A percentile compares a stretch with the other conserved stretches of the same genome.
phyloP scores from a whole-genome alignment of 2,113 vertebrate genomes.

The Cynopterus brachyotis region DNA sequence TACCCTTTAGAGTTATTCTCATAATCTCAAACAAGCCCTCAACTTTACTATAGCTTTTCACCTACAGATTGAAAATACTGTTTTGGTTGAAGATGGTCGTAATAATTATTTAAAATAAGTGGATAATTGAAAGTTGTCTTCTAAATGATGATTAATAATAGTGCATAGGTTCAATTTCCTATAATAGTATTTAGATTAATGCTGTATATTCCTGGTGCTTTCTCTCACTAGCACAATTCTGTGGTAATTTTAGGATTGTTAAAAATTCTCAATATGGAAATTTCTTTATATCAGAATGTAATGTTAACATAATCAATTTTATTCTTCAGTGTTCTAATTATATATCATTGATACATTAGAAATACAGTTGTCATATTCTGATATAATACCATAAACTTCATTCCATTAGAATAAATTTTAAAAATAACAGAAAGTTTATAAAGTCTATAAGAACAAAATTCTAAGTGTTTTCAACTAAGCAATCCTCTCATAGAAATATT shows the following conservation, averaged over 20 bases:
- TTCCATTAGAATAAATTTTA: conserved; percentile 26
- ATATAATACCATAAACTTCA: conserved; percentile 6
- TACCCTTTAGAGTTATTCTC: background rate
- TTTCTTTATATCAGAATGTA: background rate
- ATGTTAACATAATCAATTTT: background rate
- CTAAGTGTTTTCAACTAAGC: conserved; percentile 8
- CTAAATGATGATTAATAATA: conserved; percentile 5
- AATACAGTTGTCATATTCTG: background rate
- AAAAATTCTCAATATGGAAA: conserved; percentile 29
- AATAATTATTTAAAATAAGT: conserved; percentile 40
- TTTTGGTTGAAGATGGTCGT: conserved; percentile 22
- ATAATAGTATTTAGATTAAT: background rate
- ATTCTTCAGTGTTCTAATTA: conserved; percentile 11
- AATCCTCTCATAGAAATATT: conserved; percentile 6
- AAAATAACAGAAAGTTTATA: conserved; percentile 27
- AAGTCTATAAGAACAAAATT: conserved; percentile 15
- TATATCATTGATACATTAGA: background rate
- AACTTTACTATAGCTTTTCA: background rate
- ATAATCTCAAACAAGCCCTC: conserved; percentile 7
- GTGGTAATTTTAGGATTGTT: background rate
- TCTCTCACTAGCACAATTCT: conserved; percentile 14
- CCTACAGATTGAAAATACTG: conserved; percentile 30
- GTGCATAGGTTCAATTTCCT: background rate
- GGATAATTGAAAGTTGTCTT: conserved; percentile 33
- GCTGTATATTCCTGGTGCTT: background rate